Conservation (phyloP, 92 coral and sea anemone species). For the Zoanthus sociatus region DNA sequence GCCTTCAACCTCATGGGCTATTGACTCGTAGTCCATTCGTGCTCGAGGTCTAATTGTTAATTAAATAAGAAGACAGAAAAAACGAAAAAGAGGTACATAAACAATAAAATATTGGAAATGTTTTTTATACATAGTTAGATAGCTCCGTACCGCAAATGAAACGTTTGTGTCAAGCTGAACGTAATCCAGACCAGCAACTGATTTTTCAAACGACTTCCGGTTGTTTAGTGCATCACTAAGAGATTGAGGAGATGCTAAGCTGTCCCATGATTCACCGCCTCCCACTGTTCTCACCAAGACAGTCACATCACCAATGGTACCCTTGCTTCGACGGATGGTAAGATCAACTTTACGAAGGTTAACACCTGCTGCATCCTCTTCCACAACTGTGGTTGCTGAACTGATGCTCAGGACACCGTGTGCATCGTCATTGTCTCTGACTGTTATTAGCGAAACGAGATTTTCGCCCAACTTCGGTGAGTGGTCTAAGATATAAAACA, state of each 20-base stretch:
- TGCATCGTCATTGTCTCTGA: slow-evolving; percentile 92
- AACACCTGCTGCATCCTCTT: slow-evolving; percentile 81
- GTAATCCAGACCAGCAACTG: slow-evolving; percentile 82
- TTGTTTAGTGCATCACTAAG: slow-evolving; percentile 62
- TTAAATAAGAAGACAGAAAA: background rate
- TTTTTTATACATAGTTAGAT: background rate
- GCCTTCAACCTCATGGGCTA: no score
- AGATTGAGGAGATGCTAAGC: slow-evolving; percentile 60
- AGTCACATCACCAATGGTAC: slow-evolving; percentile 89
- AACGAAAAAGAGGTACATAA: background rate
- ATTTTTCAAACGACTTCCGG: slow-evolving; percentile 70
- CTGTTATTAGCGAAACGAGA: slow-evolving; percentile 70
- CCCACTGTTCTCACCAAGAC: slow-evolving; percentile 93
- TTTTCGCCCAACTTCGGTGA: slow-evolving; percentile 84
- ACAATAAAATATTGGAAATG: background rate
- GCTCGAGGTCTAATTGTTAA: no score
- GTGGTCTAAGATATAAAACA: slow-evolving; percentile 53
- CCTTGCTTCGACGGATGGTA: slow-evolving; percentile 82
- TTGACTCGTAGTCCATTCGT: no score
- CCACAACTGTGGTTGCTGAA: slow-evolving; percentile 63
- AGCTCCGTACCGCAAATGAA: slow-evolving; percentile 65
- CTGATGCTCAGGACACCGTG: slow-evolving; percentile 81
- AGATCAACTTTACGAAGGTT: slow-evolving; percentile 71
- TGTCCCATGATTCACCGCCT: slow-evolving; percentile 91
- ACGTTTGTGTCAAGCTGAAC: slow-evolving; percentile 61